These are phyloP conservation scores for Caerostris extrusa DNA, from an alignment of 1,140 invertebrate species.

Conservation along the genomic window DNA sequence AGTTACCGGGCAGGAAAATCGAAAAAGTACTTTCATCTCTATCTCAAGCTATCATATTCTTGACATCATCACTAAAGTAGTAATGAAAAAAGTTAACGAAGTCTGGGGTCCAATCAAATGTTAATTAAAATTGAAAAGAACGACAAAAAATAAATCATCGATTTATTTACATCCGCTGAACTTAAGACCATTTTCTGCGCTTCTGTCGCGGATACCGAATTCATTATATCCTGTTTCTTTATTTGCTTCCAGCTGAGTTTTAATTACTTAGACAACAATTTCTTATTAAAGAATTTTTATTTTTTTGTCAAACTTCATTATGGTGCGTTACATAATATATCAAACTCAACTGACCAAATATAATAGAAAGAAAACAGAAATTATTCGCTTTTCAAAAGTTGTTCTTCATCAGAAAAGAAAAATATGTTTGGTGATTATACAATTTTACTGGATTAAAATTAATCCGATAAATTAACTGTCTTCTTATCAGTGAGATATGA, in stretches of 20 bases:
- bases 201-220: neutral
- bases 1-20: neutral
- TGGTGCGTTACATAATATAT: conserved; percentile 14
- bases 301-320: conserved; percentile 34
- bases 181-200: neutral
- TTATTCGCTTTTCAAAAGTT: neutral
- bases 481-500: neutral
- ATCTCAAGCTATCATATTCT: neutral
- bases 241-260: conserved; percentile 52
- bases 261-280: conserved; percentile 27
- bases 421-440: neutral
- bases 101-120: conserved; percentile 14
- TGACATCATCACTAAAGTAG: conserved; percentile 21
- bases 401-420: neutral
- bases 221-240: conserved; percentile 34
- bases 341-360: conserved; percentile 39
- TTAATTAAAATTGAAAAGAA: conserved; percentile 52
- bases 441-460: neutral
- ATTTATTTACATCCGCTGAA: conserved; percentile 27
- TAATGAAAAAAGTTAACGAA: conserved; percentile 29
- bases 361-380: conserved; percentile 11
- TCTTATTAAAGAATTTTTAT: conserved; percentile 31
- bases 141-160: conserved; percentile 8
- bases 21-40: neutral
- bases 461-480: neutral